Base-by-base conservation (phyloP, 2,797 vertebrate genomes). In the Florisuga fusca region DNA sequence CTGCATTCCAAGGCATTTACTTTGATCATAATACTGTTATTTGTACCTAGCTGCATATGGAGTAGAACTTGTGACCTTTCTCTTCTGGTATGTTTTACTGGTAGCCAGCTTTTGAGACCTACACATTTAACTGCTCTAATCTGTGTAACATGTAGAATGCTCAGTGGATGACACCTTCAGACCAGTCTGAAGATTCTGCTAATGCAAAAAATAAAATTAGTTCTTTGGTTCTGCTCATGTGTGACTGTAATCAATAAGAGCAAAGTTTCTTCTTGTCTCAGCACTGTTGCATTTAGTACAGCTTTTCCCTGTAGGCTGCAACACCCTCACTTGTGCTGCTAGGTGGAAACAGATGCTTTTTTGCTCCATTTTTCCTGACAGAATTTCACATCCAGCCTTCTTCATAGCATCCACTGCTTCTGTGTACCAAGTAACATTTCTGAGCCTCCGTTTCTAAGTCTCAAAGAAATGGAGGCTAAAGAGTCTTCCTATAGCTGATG, bases 11-110 rank as follows among this genome's bases (percentile, higher is more conserved):
- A 84, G 13, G 26, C 48, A 17, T 19, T 29, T 15, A 7, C 29
- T 82, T 91, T 85, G 13, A 54, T 46, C 11, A 43, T 18, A 71
- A 48, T 41, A 46, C 5, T 45, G 4, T 67, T 67, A 87, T 29
- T 79, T 68, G 25, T 55, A 73, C 0, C 0, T 1, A 0, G 59
- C 50, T 75, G 27, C 22, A 58, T 31, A 25, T 5, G 22, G 7
- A 74, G 15, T 7, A 82, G 50, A 81, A 78, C 8, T 31, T 73
- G 46, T 62, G 58, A 72, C 53, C 43, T 80, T 66, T 81, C 9
- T 46, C 84, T 77, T 77, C 22, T 58, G 23, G 3, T 63, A 2
- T 33, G 9, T 77, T 92, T 55, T 27, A 73, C 22, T 45, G 14
- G 5, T 34, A 43, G 83, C 10, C 16, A 62, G 41, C 21, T 72